A percentile compares a stretch with the other conserved stretches of the same genome.
Conservation (phyloP, 2,888 invertebrate species). For the Chymomyza fuscimana region DNA sequence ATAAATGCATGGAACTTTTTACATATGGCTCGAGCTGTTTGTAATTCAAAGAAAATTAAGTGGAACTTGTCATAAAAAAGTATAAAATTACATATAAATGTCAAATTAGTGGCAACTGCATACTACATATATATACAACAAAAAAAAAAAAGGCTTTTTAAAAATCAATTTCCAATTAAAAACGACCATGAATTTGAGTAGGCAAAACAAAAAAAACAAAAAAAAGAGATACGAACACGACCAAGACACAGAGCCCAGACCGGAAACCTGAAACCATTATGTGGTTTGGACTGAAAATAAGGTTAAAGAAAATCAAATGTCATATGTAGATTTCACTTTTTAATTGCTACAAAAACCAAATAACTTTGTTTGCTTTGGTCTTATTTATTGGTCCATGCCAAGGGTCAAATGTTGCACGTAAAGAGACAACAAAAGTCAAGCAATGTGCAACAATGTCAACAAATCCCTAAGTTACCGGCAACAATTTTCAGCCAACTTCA, state of each 20-base stretch:
- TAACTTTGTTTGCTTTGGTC: neutral
- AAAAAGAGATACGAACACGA: slow-evolving; percentile 1
- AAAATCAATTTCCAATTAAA: slow-evolving; percentile 54
- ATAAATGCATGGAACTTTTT: neutral
- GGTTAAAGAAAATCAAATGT: slow-evolving; percentile 35
- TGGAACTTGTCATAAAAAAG: slow-evolving; percentile 1
- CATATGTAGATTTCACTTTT: slow-evolving; percentile 33
- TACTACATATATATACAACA: slow-evolving; percentile 27
- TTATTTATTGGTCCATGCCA: neutral
- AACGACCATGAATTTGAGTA: slow-evolving; percentile 13
- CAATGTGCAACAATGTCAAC: slow-evolving; percentile 7
- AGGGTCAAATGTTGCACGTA: neutral
- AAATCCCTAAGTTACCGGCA: neutral
- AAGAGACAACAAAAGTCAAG: neutral
- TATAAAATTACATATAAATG: slow-evolving; percentile 48
- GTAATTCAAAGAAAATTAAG: neutral
- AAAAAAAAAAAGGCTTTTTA: slow-evolving; percentile 13
- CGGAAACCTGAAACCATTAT: slow-evolving; percentile 54
- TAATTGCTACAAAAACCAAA: neutral
- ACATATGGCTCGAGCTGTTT: neutral
- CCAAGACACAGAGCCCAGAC: slow-evolving; percentile 20
- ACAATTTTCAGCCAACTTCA: neutral
- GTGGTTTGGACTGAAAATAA: slow-evolving; percentile 12
- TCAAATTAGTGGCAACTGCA: slow-evolving; percentile 49
- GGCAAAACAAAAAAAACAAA: slow-evolving; percentile 10